phyloP scores from a whole-genome alignment of 2,797 vertebrate genomes.

The Chelon auratus region DNA sequence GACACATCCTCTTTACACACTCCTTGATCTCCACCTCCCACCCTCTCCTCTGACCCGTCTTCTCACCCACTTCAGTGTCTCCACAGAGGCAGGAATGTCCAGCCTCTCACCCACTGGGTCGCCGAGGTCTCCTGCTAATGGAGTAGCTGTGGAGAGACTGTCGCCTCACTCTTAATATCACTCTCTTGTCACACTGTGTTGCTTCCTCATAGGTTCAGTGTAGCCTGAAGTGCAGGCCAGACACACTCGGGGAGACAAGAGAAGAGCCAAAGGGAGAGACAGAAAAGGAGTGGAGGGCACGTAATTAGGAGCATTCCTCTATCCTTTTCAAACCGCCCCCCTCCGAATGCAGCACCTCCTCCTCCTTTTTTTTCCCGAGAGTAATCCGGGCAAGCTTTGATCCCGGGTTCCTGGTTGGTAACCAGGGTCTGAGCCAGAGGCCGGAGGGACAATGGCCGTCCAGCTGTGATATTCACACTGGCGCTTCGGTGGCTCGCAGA shows the following conservation, averaged over 20 bases:
- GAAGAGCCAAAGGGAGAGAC: slow-evolving; percentile 60
- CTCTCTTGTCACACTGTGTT: slow-evolving; percentile 81
- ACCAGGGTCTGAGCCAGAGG: slow-evolving; percentile 74
- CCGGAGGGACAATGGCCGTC: slow-evolving; percentile 79
- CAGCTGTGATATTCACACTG: slow-evolving; percentile 85
- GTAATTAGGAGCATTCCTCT: slow-evolving; percentile 88
- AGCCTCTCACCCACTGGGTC: slow-evolving; percentile 52
- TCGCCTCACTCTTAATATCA: slow-evolving; percentile 81
- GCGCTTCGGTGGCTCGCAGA: slow-evolving; percentile 68
- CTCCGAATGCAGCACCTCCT: slow-evolving; percentile 70
- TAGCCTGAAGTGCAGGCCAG: slow-evolving; percentile 82
- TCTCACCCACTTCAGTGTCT: slow-evolving; percentile 68
- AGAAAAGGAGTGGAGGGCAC: slow-evolving; percentile 74
- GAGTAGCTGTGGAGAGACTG: slow-evolving; percentile 67
- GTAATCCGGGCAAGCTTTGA: slow-evolving; percentile 86
- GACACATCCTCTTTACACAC: slow-evolving; percentile 77
- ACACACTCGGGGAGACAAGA: slow-evolving; percentile 63
- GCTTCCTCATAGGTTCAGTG: slow-evolving; percentile 81
- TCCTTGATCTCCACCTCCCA: slow-evolving; percentile 74
- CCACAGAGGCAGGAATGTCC: slow-evolving; percentile 71
- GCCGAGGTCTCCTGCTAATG: slow-evolving; percentile 65
- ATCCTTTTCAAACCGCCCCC: slow-evolving; percentile 82
- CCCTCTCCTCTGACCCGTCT: slow-evolving; percentile 56
- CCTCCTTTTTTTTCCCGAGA: slow-evolving; percentile 67
- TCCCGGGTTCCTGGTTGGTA: slow-evolving; percentile 82